These are phyloP conservation scores for Trochalopteron elliotii DNA, from an alignment of 2,113 vertebrate genomes.

Conservation along the genomic window DNA sequence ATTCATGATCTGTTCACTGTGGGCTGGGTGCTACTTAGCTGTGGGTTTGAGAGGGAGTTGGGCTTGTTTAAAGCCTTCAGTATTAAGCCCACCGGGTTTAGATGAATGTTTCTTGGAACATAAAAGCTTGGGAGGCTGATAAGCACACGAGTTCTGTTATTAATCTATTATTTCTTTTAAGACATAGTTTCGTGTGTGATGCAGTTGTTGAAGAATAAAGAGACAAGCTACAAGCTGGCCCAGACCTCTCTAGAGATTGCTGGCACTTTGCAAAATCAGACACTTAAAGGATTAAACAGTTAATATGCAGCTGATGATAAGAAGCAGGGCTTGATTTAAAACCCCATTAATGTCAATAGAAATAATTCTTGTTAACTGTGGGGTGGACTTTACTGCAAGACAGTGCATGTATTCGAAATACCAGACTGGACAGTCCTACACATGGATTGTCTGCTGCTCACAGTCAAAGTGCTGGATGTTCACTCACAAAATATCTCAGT, in stretches of 20 bases:
- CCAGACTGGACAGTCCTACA: background rate
- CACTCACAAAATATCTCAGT: background rate
- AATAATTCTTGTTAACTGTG: background rate
- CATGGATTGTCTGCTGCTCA: background rate
- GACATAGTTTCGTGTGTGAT: background rate
- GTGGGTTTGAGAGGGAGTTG: background rate
- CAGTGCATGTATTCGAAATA: background rate
- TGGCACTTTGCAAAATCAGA: background rate
- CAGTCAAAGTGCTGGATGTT: background rate
- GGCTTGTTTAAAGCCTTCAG: background rate
- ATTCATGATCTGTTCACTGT: background rate
- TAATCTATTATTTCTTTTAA: conserved; percentile 2
- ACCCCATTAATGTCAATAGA: background rate
- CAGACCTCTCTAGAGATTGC: background rate
- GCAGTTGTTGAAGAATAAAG: background rate
- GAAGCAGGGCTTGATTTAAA: background rate
- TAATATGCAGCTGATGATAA: background rate
- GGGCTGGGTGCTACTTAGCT: background rate
- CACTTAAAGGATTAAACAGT: background rate
- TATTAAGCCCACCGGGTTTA: background rate
- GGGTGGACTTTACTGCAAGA: background rate
- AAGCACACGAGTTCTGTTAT: background rate
- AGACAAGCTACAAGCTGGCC: background rate
- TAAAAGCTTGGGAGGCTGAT: background rate
- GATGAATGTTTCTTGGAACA: background rate